These are phyloP conservation scores for Drosophila azteca DNA, from an alignment of 1,140 invertebrate genomes.

Conservation along the genomic window DNA sequence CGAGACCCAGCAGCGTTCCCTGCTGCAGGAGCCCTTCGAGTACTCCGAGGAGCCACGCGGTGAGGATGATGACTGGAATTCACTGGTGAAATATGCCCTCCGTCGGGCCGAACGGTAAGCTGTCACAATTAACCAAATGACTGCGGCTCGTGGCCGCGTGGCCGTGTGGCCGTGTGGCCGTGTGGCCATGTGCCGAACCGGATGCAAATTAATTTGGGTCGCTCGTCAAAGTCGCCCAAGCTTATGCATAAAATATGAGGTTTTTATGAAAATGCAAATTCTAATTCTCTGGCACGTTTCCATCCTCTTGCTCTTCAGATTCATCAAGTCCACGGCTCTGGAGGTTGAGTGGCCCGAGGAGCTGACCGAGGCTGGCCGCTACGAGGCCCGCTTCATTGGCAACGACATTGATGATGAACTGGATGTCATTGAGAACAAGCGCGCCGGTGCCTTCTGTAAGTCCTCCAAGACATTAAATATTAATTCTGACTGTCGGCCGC, in stretches of 20 bases:
- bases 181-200: background rate
- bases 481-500: background rate
- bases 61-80: constrained; percentile 91
- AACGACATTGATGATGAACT: constrained; percentile 93
- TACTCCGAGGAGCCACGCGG: constrained; percentile 87
- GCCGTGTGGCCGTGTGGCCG: too few relatives aligned
- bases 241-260: constrained; percentile 61
- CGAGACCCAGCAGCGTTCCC: constrained; percentile 86
- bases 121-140: constrained; percentile 67
- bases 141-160: constrained; percentile 11
- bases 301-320: constrained; percentile 84
- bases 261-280: constrained; percentile 57
- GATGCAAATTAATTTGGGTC: constrained; percentile 66
- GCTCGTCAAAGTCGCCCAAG: constrained; percentile 15
- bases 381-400: constrained; percentile 89
- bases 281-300: constrained; percentile 31
- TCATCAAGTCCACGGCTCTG: constrained; percentile 90
- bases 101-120: constrained; percentile 88
- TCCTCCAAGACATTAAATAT: constrained; percentile 42
- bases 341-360: constrained; percentile 89
- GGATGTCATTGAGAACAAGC: constrained; percentile 91
- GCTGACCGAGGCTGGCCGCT: constrained; percentile 88
- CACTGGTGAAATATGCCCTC: constrained; percentile 89
- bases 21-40: constrained; percentile 88
- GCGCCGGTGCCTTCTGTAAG: constrained; percentile 89